These are phyloP conservation scores for Drosophila chauvacae DNA, from an alignment of 1,140 invertebrate species.

Conservation along the genomic window DNA sequence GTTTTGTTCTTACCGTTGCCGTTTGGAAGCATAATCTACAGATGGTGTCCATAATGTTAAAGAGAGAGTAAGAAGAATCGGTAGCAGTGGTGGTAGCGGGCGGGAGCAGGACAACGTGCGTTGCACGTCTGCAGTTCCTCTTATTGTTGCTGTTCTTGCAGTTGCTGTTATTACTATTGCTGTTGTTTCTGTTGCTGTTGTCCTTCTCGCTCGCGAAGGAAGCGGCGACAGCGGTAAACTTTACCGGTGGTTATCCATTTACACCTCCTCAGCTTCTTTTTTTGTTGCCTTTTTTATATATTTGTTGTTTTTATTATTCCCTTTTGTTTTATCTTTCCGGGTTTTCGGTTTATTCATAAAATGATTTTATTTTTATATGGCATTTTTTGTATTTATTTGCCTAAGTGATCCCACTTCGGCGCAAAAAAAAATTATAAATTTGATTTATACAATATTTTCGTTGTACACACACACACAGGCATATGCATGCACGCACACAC, in stretches of 20 bases:
- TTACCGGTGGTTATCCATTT: conserved; percentile 72
- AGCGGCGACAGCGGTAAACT: conserved; percentile 41
- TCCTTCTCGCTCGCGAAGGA: conserved; percentile 38
- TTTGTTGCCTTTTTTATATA: not conserved
- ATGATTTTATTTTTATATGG: conserved; percentile 8
- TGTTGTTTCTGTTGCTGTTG: conserved; percentile 29
- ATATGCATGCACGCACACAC: conserved; percentile 28
- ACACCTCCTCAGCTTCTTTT: conserved; percentile 20
- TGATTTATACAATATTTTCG: conserved; percentile 51
- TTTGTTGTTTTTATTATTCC: not conserved
- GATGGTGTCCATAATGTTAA: conserved; percentile 81
- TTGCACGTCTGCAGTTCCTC: conserved; percentile 18
- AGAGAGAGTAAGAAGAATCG: conserved; percentile 34
- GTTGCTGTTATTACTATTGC: conserved; percentile 18
- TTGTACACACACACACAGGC: conserved; percentile 44
- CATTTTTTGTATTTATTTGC: conserved; percentile 6
- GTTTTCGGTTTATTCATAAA: conserved; percentile 6
- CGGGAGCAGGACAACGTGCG: conserved; percentile 65
- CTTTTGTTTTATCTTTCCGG: not conserved
- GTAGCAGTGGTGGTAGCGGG: conserved; percentile 42
- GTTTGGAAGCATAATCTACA: conserved; percentile 84
- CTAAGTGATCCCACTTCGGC: conserved; percentile 8
- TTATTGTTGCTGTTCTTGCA: conserved; percentile 42
- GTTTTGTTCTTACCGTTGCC: conserved; percentile 74
- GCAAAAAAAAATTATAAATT: conserved; percentile 53